Percentiles rank a stretch among this genome's conserved stretches.
Evolutionary conservation across 2,888 invertebrate genomes (phyloP).

Genomic region (Thymelicus acteon): DNA sequence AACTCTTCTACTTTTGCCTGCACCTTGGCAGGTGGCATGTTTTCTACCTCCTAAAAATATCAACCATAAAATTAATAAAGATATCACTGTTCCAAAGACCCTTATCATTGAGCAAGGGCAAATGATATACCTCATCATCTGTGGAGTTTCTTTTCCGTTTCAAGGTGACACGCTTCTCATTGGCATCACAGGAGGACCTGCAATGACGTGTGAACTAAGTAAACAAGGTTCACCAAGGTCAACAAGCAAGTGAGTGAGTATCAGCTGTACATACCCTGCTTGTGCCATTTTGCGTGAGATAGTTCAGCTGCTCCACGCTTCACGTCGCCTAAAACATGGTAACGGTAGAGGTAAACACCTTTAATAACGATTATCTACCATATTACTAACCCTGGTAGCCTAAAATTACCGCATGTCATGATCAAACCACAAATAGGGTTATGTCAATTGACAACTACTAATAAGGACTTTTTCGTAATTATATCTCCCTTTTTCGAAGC

Average conservation of each 20-base stretch:
- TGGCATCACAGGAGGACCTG: conserved; percentile 71
- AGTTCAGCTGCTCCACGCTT: conserved; percentile 58
- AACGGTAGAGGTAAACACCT: conserved; percentile 47
- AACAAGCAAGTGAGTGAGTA: conserved; percentile 52
- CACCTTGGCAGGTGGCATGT: conserved; percentile 75
- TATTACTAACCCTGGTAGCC: conserved; percentile 54
- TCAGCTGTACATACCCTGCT: conserved; percentile 72
- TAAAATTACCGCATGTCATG: conserved; percentile 83
- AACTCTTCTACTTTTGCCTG: conserved; percentile 59
- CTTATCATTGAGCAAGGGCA: conserved; percentile 37
- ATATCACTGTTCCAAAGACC: background rate
- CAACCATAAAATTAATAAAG: background rate
- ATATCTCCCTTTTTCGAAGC: conserved; percentile 47
- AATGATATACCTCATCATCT: conserved; percentile 72
- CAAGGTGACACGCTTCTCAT: conserved; percentile 67
- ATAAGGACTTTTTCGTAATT: conserved; percentile 65
- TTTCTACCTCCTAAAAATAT: conserved; percentile 70
- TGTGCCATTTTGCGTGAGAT: conserved; percentile 72
- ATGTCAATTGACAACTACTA: conserved; percentile 80
- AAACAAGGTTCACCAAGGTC: conserved; percentile 71
- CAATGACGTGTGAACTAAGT: conserved; percentile 60
- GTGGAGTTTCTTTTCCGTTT: conserved; percentile 77
- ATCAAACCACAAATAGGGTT: conserved; percentile 81
- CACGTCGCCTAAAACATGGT: conserved; percentile 65
- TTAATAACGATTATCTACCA: conserved; percentile 42